phyloP scores from a whole-genome alignment of 2,888 invertebrate species.

The Apamea crenata region DNA sequence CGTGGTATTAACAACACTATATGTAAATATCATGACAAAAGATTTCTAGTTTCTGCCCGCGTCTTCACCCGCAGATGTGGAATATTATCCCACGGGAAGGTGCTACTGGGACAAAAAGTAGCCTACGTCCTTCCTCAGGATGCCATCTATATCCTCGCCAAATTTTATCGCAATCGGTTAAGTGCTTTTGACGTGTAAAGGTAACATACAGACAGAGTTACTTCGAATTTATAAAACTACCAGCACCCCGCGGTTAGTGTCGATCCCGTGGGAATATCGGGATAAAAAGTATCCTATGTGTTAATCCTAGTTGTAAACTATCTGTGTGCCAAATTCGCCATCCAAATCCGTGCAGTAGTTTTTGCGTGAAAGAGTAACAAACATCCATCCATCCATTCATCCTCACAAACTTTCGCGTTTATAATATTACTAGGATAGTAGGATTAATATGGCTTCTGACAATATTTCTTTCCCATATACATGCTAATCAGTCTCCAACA shows the following conservation, averaged over 20 bases:
- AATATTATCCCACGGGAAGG: neutral
- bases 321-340: neutral
- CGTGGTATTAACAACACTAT: neutral
- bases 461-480: neutral
- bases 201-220: too few relatives aligned
- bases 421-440: neutral
- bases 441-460: neutral
- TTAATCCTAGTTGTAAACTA: neutral
- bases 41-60: neutral
- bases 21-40: neutral
- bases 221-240: too few relatives aligned
- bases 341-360: neutral
- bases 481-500: slow-evolving; percentile 1
- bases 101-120: neutral
- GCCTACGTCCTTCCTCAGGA: neutral
- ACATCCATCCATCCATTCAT: too few relatives aligned
- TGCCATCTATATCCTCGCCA: too few relatives aligned
- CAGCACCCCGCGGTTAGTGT: neutral
- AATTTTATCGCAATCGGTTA: too few relatives aligned
- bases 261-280: neutral
- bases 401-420: neutral
- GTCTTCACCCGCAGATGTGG: neutral
- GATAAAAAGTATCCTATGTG: neutral
- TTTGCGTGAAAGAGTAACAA: neutral
- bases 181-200: too few relatives aligned